Evolutionary conservation across 2,113 vertebrate species (phyloP), one percentile per base, ranked within the genome.

Genomic region (Microcebus tavaratra): DNA sequence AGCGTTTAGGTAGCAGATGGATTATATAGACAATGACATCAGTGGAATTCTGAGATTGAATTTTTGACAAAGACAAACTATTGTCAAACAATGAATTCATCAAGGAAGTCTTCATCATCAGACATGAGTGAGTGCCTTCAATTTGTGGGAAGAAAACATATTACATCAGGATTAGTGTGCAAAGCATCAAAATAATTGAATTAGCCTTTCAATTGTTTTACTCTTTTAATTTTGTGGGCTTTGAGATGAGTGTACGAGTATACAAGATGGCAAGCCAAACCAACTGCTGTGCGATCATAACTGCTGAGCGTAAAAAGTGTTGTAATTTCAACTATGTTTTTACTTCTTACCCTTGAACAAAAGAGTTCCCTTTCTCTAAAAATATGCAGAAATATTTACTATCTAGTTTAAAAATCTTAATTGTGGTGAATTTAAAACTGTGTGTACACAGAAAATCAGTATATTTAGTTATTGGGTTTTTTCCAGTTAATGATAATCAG

Each of bases 51-150:
- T 88, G 72, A 53, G 70, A 81, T 14, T 85, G 76, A 87, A 72
- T 59, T 89, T 96, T 81, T 96, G 95, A 97, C 94, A 97, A 91
- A 90, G 94, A 97, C 70, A 92, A 94, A 97, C 57, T 84, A 55
- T 63, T 70, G 31, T 78, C 65, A 93, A 81, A 82, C 42, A 95
- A 53, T 42, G 2, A 87, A 82, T 63, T 55, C n/a, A 72, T 90
- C 42, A 85, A 39, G 45, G 65, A 89, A 83, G n/a, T 82, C 25
- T 88, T 72, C 86, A 45, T 88, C 89, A 87, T 97, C 89, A 94
- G 42, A 91, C 23, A 95, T 76, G 3, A 70, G 55, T 76, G 3
- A 70, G 55, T 61, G 78, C 18, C n/a, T 94, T 75, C 42, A 53
- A 10, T 68, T 92, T 81, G 5, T 57, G 29, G 21, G n/a, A 73